Evolutionary conservation across 2,797 vertebrate genomes (phyloP), one percentile per base, ranked within the genome.

Genomic region (Scarus forsteni): DNA sequence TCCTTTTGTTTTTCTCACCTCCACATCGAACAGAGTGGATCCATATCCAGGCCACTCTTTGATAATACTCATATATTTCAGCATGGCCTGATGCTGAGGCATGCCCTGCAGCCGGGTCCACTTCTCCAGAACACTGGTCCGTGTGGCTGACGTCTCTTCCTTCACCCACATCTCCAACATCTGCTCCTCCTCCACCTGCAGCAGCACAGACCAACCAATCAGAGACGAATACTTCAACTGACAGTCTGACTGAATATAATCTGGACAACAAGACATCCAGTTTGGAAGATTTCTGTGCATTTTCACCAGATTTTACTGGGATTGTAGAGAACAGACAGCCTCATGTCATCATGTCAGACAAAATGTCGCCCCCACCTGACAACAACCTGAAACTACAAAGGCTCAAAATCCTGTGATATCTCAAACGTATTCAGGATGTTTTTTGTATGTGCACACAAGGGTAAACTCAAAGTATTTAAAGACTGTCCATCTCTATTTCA

Each of bases 161-260:
- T 97, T 97, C 56, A 98, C 95, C 94, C 97, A 98, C 97, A 98
- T 98, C 93, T 98, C 97, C 87, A 97, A 91, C 97, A 97, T 97
- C 86, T 98, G 97, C 79, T 97, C 97, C 81, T 97, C 97, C 89
- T 98, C 97, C 52, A 96, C 94, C 87, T 96, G 94, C 52, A 83
- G 60, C 9, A 16, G 62, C 71, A 60, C 8, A 51, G 8, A 10
- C 4, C 44, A 46, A 34, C 6, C 46, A 35, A n/a, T 70, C 18
- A 49, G 1, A 52, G 5, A 50, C 12, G 16, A 58, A 50, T 43
- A 34, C 10, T 15, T 13, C 12, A 3, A 42, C 12, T 5, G 7
- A 57, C n/a, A 15, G 35, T 15, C 40, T 4, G 14, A 61, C 0
- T 52, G 9, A 57, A 15, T 43, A 40, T n/a, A 7, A 15, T 0